Evolutionary conservation across 2,888 invertebrate genomes (phyloP), one percentile per base, ranked within the genome.

Genomic region (Epistrophe eligans): DNA sequence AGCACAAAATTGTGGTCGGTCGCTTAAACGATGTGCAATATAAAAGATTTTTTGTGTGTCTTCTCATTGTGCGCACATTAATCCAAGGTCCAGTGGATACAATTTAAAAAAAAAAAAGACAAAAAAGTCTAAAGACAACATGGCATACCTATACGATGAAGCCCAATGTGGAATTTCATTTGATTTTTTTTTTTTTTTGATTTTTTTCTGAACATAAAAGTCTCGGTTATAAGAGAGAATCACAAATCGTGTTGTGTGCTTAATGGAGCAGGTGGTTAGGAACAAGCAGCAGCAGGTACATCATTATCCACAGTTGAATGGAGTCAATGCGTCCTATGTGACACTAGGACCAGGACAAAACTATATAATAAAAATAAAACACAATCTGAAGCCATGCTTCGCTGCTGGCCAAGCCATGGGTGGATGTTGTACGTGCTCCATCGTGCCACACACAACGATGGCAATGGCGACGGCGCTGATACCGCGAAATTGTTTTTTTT

Each of bases 181-280:
- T 60, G 17, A 64, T 28, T 43, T 43, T 62, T 35, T 50, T 50
- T 17, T 71, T 82, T 40, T 57, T 55, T n/a, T n/a, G n/a, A n/a
- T n/a, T n/a, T n/a, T n/a, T 13, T 10, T 64, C 2, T 15, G 67
- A 28, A 67, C 57, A 50, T 17, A 52, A 35, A 19, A 57, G 40
- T 45, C 60, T 55, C 17, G 58, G 67, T 50, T 64, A 24, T 24
- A 40, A 60, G 60, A 74, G 74, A 71, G 79, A 83, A 83, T 79
- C 87, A 87, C 82, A 79, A 83, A 64, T 72, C 79, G 83, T 87
- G 87, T 79, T 83, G 82, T 87, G 83, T 79, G 87, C 87, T 87
- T 87, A 87, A 87, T 87, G 87, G 87, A 87, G 83, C 87, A 87
- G 87, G 87, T 87, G 87, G 83, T 79, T 70, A 72, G 71, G 66